Percentiles rank a stretch among this genome's conserved stretches.
phyloP scores from a whole-genome alignment of 2,113 vertebrate genomes.

The Campylomormyrus numenius region DNA sequence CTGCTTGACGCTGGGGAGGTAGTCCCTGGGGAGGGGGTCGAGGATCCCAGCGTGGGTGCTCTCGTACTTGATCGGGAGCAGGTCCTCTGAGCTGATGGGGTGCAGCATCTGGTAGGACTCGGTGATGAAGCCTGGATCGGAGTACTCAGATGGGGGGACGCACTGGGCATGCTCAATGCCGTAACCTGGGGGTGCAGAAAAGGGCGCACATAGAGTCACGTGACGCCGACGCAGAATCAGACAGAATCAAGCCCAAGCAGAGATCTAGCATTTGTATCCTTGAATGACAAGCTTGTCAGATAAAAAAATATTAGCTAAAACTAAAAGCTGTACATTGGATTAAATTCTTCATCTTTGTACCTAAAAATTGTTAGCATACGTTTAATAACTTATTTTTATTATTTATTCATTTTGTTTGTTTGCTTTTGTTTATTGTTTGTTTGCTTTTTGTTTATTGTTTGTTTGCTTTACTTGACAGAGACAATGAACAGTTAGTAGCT shows the following conservation, averaged over 20 bases:
- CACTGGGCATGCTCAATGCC: slow-evolving; percentile 96
- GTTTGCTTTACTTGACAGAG: not conserved
- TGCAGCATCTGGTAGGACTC: slow-evolving; percentile 98
- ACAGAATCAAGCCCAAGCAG: not conserved
- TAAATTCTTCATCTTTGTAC: not conserved
- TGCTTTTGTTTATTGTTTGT: not conserved
- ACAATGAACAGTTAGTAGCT: not conserved
- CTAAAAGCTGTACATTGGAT: not conserved
- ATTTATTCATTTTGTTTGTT: not conserved
- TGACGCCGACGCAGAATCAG: not conserved
- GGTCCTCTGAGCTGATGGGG: slow-evolving; percentile 94
- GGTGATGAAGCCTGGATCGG: slow-evolving; percentile 96
- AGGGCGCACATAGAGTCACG: not conserved
- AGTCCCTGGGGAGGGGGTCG: slow-evolving; percentile 79
- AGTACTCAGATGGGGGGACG: slow-evolving; percentile 94
- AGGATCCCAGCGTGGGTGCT: slow-evolving; percentile 76
- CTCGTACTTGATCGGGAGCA: slow-evolving; percentile 95
- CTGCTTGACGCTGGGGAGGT: slow-evolving; percentile 85
- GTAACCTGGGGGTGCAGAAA: slow-evolving; percentile 64
- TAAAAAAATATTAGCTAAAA: not conserved
- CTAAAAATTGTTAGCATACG: not conserved
- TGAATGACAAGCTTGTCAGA: not conserved
- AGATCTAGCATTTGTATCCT: not conserved
- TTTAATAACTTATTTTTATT: not conserved
- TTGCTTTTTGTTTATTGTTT: not conserved